Conservation (phyloP, 2,113 vertebrate genomes). For the Macaca fascicularis region T2T-MFA8v1.1 NC_088386.1:115159501-115160000, state of each 20-base stretch:
- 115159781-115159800: conserved; percentile 10
- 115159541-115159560: conserved; percentile 97
- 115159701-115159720: neutral
- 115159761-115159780: neutral
- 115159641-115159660: neutral
- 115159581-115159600: neutral
- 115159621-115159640: neutral
- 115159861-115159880: neutral
- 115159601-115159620: neutral
- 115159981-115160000: conserved; percentile 96
- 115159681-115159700: neutral
- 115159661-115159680: neutral
- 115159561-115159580: conserved; percentile 9
- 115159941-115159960: conserved; percentile 99
- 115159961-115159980: conserved; percentile 98
- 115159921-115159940: conserved; percentile 94
- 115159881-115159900: neutral
- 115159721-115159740: neutral
- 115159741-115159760: conserved; percentile 1
- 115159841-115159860: neutral
- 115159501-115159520: conserved; percentile 99
- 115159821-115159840: neutral
- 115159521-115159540: conserved; percentile 98
- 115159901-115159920: neutral
- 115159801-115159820: neutral